These are phyloP conservation scores for Spheniscus humboldti DNA, from an alignment of 2,797 vertebrate species.

Conservation along the genomic window DNA sequence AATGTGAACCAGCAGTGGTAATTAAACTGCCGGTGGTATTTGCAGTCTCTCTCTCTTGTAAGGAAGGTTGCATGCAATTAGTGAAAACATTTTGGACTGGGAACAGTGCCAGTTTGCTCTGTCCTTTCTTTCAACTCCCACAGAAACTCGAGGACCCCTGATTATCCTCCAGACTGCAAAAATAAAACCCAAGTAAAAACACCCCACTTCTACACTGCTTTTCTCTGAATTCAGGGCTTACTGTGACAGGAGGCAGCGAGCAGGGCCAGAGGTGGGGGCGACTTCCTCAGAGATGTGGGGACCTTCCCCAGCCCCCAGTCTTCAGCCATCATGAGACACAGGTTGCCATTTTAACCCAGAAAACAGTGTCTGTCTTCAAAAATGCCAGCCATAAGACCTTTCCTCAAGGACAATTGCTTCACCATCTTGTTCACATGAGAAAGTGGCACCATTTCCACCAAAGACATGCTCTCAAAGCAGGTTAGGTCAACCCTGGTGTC, in stretches of 20 bases:
- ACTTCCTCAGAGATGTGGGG: neutral
- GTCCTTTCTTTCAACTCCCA: constrained; percentile 66
- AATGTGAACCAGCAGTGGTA: constrained; percentile 32
- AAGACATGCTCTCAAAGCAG: neutral
- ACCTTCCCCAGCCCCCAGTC: neutral
- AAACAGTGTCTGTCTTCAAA: neutral
- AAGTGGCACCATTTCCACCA: neutral
- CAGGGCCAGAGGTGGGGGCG: rapidly evolving
- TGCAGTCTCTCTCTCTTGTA: constrained; percentile 32
- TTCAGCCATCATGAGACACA: neutral
- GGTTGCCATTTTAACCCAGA: neutral
- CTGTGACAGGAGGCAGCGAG: neutral
- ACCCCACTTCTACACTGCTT: neutral
- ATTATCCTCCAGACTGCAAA: constrained; percentile 19
- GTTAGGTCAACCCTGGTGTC: neutral
- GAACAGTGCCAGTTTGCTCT: constrained; percentile 53
- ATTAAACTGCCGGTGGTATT: constrained; percentile 53
- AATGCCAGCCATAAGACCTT: neutral
- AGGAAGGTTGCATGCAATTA: constrained; percentile 61
- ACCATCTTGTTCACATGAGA: neutral
- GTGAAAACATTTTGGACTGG: constrained; percentile 64
- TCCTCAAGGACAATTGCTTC: neutral
- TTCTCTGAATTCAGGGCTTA: neutral
- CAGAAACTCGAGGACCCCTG: constrained; percentile 39
- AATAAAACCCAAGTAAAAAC: constrained; percentile 2